Evolutionary conservation across 2,797 vertebrate genomes (phyloP).

Genomic region (Phyllotis vaccarum): DNA sequence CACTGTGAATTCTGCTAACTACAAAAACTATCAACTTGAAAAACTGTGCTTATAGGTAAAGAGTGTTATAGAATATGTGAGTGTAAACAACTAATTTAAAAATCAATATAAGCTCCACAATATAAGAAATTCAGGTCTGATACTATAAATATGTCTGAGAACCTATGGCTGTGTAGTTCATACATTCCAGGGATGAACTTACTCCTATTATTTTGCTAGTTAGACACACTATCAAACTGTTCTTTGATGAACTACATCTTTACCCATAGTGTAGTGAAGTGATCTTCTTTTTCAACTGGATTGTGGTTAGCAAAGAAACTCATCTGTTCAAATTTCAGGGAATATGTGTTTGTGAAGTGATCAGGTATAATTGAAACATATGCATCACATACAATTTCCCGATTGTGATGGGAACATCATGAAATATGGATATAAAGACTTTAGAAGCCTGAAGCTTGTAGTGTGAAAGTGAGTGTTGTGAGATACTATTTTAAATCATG

Average conservation of each 20-base stretch:
- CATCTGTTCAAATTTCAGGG: background rate
- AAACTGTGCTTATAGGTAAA: background rate
- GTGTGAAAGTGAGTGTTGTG: no score
- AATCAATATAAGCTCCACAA: background rate
- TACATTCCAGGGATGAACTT: no score
- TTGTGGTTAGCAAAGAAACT: background rate
- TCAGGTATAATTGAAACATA: background rate
- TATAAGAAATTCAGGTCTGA: background rate
- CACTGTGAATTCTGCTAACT: no score
- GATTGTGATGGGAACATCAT: background rate
- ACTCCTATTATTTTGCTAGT: no score
- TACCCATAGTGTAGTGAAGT: background rate
- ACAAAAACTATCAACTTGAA: background rate
- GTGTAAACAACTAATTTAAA: background rate
- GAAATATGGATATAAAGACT: no score
- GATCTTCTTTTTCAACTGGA: background rate
- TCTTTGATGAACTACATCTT: background rate
- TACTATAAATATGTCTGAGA: background rate
- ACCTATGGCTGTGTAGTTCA: no score
- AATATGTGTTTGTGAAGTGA: background rate
- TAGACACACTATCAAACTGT: background rate
- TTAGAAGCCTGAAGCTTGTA: background rate
- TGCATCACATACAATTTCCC: background rate
- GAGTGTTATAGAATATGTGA: no score
- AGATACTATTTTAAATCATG: no score